These are phyloP conservation scores for Drosophila orena DNA, from an alignment of 1,140 invertebrate species.

Conservation along the genomic window DNA sequence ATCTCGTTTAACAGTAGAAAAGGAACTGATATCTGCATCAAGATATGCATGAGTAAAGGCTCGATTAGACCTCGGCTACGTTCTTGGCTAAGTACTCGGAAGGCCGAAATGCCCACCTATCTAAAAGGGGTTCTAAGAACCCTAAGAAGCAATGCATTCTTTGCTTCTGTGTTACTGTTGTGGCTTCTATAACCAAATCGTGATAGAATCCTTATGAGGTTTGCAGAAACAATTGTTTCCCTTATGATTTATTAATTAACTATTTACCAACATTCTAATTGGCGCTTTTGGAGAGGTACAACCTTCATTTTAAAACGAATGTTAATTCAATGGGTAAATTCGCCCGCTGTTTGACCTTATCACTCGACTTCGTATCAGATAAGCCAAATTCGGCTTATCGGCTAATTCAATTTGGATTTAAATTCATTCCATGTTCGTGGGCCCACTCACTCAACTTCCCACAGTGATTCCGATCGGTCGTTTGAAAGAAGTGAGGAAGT, in stretches of 20 bases:
- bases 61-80: too few species aligned
- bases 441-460: constrained; percentile 10
- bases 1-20: too few species aligned
- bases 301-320: neutral
- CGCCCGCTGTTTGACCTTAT: constrained; percentile 22
- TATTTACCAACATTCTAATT: too few species aligned
- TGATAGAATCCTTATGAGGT: constrained; percentile 88
- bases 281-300: too few species aligned
- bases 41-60: too few species aligned
- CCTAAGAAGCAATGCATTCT: constrained; percentile 89
- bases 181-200: constrained; percentile 91
- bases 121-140: constrained; percentile 93
- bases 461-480: neutral
- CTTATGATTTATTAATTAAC: constrained; percentile 79
- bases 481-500: neutral
- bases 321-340: neutral
- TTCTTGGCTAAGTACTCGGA: constrained; percentile 89
- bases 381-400: constrained; percentile 21
- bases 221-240: constrained; percentile 91
- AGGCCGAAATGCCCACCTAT: constrained; percentile 95
- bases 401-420: constrained; percentile 26
- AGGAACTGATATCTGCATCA: too few species aligned
- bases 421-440: neutral
- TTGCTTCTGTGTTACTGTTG: constrained; percentile 87
- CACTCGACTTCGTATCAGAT: constrained; percentile 15